Evolutionary conservation across 2,888 invertebrate species (phyloP).

Genomic region (Phyllotreta cruciferae): DNA sequence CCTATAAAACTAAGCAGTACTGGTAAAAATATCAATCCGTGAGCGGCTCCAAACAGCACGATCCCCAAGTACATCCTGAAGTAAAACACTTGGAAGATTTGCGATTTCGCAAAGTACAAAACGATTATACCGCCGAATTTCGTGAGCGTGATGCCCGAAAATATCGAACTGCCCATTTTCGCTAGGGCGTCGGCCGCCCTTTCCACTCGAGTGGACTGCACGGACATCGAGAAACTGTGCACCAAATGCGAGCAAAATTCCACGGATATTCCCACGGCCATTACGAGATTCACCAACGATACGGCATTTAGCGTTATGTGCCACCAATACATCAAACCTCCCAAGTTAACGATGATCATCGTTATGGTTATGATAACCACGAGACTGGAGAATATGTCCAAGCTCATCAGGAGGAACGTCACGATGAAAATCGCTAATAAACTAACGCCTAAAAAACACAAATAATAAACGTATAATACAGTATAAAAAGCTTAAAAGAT

Average conservation of each 20-base stretch:
- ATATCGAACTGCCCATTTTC: constrained; percentile 93
- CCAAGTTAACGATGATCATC: constrained; percentile 92
- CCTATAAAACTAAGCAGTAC: constrained; percentile 97
- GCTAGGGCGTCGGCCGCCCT: constrained; percentile 85
- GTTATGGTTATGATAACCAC: constrained; percentile 90
- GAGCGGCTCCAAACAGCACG: constrained; percentile 94
- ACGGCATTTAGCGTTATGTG: constrained; percentile 95
- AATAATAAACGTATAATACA: too few relatives aligned
- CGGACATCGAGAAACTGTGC: constrained; percentile 86
- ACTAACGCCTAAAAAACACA: constrained; percentile 75
- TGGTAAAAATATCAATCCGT: constrained; percentile 96
- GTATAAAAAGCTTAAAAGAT: too few relatives aligned
- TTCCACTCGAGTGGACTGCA: constrained; percentile 72
- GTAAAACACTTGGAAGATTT: constrained; percentile 77
- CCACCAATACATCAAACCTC: constrained; percentile 98
- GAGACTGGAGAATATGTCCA: constrained; percentile 89
- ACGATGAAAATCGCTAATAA: constrained; percentile 93
- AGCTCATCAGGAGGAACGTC: constrained; percentile 90
- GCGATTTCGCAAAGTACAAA: constrained; percentile 95
- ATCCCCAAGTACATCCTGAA: constrained; percentile 85
- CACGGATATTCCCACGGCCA: constrained; percentile 97
- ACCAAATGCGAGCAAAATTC: constrained; percentile 99
- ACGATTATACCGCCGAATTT: constrained; percentile 98
- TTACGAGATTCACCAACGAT: constrained; percentile 95
- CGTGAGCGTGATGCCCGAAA: constrained; percentile 97